Base-by-base conservation (phyloP, 2,888 invertebrate species). In the Epinotia demarniana region DNA sequence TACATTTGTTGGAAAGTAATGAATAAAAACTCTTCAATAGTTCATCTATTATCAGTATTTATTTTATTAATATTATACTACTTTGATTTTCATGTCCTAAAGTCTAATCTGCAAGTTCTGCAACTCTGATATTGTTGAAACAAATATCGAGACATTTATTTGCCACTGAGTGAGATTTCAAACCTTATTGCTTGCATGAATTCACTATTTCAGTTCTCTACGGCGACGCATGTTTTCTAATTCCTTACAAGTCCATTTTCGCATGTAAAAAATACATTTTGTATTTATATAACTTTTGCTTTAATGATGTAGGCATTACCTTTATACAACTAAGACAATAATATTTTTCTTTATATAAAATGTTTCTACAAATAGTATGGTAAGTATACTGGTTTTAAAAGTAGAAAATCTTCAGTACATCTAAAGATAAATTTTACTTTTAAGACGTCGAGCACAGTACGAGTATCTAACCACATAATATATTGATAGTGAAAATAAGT, bases 401-500 rank as follows among this genome's bases (percentile, higher is more conserved):
- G 8, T 33, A 33, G 33, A 3, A 33, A 33, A 33, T 33, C 5
- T 33, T 33, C 33, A 33, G 6, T 33, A 33, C 6, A 33, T 33
- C 6, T 33, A 33, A 33, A 33, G 0, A 33, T 33, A 8, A 8
- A 33, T 6, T 6, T 16, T 16, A 6, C 49, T 16, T 5, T 49
- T 49, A 49, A 4, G 16, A 3, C 5, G 16, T 13, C 0, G 16
- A 49, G 16, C 16, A 49, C 16, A 13, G 49, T 49, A 16, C 33
- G 33, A 33, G 33, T 49, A n/a, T 13, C 19, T 27, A 6, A 6
- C 33, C 0, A 6, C 33, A 33, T 6, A 33, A 60, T 13, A 57
- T 55, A 13, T 55, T 43, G 12, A 16, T 39, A 12, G n/a, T 60
- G 64, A 66, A 73, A 62, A 62, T n/a, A 55, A 27, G 23, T 27